Evolutionary conservation across 2,113 vertebrate genomes (phyloP), one percentile per base, ranked within the genome.

Genomic region (Neodon shergylaensis): DNA sequence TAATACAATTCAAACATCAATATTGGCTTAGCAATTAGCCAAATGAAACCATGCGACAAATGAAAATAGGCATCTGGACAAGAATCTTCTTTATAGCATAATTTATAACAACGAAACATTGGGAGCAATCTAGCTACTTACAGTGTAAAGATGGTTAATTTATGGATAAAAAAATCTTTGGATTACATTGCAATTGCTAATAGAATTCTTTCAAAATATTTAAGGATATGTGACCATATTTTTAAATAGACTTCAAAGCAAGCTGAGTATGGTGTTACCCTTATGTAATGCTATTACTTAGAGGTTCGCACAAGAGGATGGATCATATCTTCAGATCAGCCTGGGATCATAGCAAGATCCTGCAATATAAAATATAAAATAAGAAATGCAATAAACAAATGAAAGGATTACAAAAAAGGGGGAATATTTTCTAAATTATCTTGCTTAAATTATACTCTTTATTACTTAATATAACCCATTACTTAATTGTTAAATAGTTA

Each of bases 401-500:
- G 72, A 73, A 73, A 73, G n/a, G 21, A 73, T 21, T 19, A 42
- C 19, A 73, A 39, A 74, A 42, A n/a, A 74, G 24, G 21, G 21
- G 21, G 4, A 5, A 24, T 74, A 42, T 42, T 42, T 21, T 5
- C 54, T 26, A 49, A 94, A 68, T 79, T 91, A 81, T 81, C 31
- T 86, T 77, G 42, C 81, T 66, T 97, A 21, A 70, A 93, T 28
- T 66, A 82, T 91, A 42, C 6, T 12, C 31, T 70, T 12, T 95
- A 12, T 66, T 93, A 95, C 54, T 95, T 84, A 93, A 74, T 49
- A 12, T 3, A 49, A 93, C 4, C 22, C 12, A 58, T 58, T 21
- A 21, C 19, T 58, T 91, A 79, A 93, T 47, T 95, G 58, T 90
- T 84, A 87, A 87, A 33, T 66, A 61, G 44, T 74, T 84, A 19